Percentiles rank a stretch among this genome's conserved stretches.
Evolutionary conservation across 2,113 vertebrate species (phyloP).

Genomic region (Bubalus kerabau): DNA sequence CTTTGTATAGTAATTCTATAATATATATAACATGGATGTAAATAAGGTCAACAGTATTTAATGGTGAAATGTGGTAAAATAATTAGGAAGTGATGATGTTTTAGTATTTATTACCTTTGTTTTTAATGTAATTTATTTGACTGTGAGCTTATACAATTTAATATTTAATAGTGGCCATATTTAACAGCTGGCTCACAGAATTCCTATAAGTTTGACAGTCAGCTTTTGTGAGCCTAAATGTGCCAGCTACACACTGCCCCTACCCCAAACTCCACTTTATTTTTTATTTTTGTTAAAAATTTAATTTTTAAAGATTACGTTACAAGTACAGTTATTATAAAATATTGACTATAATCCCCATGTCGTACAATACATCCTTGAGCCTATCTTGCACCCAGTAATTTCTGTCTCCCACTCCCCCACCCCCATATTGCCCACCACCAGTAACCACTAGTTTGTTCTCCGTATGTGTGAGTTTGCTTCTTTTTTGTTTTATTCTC

Average conservation of each 20-base stretch:
- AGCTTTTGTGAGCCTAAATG: neutral
- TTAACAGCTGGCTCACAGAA: neutral
- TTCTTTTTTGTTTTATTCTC: neutral
- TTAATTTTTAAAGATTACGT: neutral
- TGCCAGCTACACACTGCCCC: neutral
- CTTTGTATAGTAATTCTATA: neutral
- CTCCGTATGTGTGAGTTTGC: neutral
- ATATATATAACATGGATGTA: neutral
- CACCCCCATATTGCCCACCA: neutral
- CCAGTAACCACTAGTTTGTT: neutral
- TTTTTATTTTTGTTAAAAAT: neutral
- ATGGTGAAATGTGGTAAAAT: neutral
- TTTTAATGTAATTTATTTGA: neutral
- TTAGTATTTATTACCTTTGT: neutral
- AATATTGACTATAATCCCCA: neutral
- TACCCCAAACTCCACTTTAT: neutral
- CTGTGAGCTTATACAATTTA: neutral
- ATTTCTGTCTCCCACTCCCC: neutral
- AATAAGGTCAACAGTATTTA: neutral
- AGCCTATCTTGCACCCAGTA: neutral
- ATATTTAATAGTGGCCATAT: neutral
- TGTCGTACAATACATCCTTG: neutral
- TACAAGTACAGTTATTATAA: neutral
- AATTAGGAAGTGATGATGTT: neutral
- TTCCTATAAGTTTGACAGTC: neutral